These are phyloP conservation scores for Andrena camellia DNA, from an alignment of 2,888 invertebrate species.

Conservation along the genomic window DNA sequence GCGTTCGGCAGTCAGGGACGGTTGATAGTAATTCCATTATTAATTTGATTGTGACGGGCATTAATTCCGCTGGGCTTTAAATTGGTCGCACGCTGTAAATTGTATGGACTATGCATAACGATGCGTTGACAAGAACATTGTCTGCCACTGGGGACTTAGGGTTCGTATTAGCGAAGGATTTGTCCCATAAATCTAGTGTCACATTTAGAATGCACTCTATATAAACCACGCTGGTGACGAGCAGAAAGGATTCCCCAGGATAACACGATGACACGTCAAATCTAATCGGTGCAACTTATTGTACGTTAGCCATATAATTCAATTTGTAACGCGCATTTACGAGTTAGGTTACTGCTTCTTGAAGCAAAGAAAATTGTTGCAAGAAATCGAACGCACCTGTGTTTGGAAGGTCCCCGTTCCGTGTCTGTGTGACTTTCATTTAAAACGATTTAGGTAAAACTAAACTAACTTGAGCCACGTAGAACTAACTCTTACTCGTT, in stretches of 20 bases:
- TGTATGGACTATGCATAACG: conserved; percentile 7
- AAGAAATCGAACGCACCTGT: neutral
- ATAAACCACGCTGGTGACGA: no score
- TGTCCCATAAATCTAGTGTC: neutral
- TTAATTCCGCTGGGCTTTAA: conserved; percentile 27
- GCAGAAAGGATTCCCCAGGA: no score
- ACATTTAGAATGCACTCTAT: neutral
- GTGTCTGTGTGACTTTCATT: neutral
- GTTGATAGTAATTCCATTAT: conserved; percentile 49
- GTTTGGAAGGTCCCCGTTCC: no score
- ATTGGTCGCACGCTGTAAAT: conserved; percentile 29
- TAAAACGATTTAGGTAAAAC: neutral
- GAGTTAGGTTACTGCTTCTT: no score
- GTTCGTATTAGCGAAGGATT: neutral
- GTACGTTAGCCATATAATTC: no score
- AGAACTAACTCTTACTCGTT: neutral
- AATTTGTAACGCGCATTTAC: no score
- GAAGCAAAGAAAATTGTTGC: no score
- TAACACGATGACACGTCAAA: no score
- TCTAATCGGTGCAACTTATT: no score
- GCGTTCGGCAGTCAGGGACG: conserved; percentile 11
- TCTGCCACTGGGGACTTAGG: neutral
- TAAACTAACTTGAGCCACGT: neutral
- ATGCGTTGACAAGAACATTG: neutral
- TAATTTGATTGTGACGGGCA: conserved; percentile 32